Evolutionary conservation across 2,888 invertebrate genomes (phyloP).

Genomic region (Papilio demoleus): DNA sequence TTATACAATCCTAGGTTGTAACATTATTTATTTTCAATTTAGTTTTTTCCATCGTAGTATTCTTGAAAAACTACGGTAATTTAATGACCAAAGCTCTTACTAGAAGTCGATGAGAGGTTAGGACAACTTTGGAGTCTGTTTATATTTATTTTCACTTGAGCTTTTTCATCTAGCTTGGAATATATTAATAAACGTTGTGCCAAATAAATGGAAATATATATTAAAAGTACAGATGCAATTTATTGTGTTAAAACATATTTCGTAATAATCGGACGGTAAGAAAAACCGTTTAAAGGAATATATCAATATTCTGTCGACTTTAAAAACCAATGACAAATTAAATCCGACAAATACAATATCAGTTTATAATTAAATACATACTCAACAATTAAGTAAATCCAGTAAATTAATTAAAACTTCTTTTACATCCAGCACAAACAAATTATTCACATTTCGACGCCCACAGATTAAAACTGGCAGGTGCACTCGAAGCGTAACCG

Average conservation of each 20-base stretch:
- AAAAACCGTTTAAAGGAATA: background rate
- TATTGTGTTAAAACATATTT: too few species aligned
- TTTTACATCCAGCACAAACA: slow-evolving; percentile 26
- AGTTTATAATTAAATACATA: slow-evolving; percentile 19
- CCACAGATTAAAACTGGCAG: slow-evolving; percentile 30
- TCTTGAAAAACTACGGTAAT: background rate
- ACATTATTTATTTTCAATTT: background rate
- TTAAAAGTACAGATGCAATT: too few species aligned
- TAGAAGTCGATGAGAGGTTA: slow-evolving; percentile 3
- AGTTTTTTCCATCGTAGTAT: slow-evolving; percentile 1
- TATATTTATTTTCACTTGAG: slow-evolving; percentile 7
- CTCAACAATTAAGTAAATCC: background rate
- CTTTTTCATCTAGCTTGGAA: background rate
- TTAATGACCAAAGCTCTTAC: background rate
- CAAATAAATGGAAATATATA: background rate
- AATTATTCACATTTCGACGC: slow-evolving; percentile 34
- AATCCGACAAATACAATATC: background rate
- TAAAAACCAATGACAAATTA: background rate
- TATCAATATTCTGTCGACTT: too few species aligned
- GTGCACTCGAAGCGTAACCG: slow-evolving; percentile 28
- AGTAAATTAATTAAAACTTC: background rate
- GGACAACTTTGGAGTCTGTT: background rate
- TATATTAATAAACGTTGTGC: background rate
- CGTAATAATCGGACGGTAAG: background rate
- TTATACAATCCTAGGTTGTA: background rate